Conservation (phyloP, 2,888 invertebrate genomes). For the Mongoloraphidia duomilia region DNA sequence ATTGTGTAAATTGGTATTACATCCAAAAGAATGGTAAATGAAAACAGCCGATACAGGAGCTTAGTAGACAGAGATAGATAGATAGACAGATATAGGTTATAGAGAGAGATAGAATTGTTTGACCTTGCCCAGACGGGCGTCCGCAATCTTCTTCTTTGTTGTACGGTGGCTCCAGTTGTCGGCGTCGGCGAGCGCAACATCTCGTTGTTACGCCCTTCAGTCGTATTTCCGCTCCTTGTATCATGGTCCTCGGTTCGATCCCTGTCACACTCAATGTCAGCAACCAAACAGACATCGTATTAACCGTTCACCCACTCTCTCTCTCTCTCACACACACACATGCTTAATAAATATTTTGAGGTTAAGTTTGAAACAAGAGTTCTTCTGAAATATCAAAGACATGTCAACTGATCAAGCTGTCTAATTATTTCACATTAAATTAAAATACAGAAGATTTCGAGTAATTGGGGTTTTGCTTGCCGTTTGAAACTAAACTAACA, state of each 20-base stretch:
- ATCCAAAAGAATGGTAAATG: too few species aligned
- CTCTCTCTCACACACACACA: neutral
- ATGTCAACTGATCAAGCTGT: too few species aligned
- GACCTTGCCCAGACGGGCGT: slow-evolving; percentile 73
- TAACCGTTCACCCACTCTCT: neutral
- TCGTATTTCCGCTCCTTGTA: slow-evolving; percentile 25
- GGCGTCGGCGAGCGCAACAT: slow-evolving; percentile 17
- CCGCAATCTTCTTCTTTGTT: slow-evolving; percentile 61
- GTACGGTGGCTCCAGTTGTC: slow-evolving; percentile 33
- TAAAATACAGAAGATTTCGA: too few species aligned
- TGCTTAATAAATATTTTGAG: too few species aligned
- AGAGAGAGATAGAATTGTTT: slow-evolving; percentile 26
- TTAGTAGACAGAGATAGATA: too few species aligned
- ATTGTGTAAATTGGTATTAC: too few species aligned
- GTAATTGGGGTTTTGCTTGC: too few species aligned
- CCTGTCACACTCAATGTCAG: slow-evolving; percentile 35
- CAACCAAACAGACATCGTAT: neutral
- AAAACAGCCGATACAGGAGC: too few species aligned
- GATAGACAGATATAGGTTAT: slow-evolving; percentile 9
- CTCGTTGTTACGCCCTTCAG: slow-evolving; percentile 19
- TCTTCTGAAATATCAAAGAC: too few species aligned
- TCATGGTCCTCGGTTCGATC: slow-evolving; percentile 29
- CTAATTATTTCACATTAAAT: too few species aligned
- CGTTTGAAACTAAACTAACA: too few species aligned
- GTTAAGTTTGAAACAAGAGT: too few species aligned